Conservation (phyloP, 2,888 invertebrate genomes). For the Melieria picta region DNA sequence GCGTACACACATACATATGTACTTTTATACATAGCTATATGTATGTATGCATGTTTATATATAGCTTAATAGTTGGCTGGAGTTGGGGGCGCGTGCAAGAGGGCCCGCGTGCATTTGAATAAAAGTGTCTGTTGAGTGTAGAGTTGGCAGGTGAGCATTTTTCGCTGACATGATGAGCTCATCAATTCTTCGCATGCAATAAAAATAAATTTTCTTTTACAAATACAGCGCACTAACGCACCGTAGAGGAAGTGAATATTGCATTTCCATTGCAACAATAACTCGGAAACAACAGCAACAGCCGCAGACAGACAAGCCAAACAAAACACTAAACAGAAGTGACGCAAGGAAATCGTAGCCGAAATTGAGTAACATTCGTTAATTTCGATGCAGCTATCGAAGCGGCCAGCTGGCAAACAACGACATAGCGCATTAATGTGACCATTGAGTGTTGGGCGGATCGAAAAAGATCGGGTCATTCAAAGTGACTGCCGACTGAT, state of each 20-base stretch:
- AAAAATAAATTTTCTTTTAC: conserved; percentile 3
- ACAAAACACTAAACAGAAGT: neutral
- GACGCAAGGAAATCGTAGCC: neutral
- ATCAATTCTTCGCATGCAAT: conserved; percentile 4
- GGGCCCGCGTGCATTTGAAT: too few species aligned
- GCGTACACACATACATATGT: neutral
- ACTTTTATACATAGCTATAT: neutral
- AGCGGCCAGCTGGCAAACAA: too few species aligned
- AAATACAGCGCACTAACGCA: neutral
- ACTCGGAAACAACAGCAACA: neutral
- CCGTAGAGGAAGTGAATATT: too few species aligned
- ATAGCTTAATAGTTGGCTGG: neutral
- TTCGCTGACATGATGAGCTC: neutral
- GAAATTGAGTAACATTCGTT: too few species aligned
- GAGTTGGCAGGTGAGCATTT: too few species aligned
- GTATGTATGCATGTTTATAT: neutral
- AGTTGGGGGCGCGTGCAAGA: too few species aligned
- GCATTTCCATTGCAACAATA: neutral
- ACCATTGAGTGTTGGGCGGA: too few species aligned
- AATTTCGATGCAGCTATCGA: too few species aligned
- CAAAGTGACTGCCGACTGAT: too few species aligned
- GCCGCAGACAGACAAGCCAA: neutral
- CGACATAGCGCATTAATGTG: too few species aligned
- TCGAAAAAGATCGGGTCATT: too few species aligned
- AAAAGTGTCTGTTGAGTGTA: too few species aligned